These are phyloP conservation scores for Asobara japonica DNA, from an alignment of 1,140 invertebrate genomes.

Conservation along the genomic window DNA sequence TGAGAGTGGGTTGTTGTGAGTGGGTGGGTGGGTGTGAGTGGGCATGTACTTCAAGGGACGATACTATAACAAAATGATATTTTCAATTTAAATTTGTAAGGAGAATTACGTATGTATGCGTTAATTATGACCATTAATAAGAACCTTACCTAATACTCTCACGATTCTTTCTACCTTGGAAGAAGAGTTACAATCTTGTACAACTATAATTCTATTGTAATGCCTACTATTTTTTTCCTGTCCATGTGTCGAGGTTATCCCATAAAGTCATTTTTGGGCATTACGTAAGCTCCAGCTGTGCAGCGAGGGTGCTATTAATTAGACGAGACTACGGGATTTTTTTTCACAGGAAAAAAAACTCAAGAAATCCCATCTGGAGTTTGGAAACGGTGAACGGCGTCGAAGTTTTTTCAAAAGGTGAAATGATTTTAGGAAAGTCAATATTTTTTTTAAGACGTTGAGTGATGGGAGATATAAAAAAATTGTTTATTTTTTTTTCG, in stretches of 20 bases:
- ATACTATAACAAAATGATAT: too few relatives aligned
- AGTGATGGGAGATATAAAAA: neutral
- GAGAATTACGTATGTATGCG: too few relatives aligned
- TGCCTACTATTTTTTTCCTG: neutral
- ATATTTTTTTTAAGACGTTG: neutral
- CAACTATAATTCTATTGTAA: neutral
- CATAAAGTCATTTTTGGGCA: neutral
- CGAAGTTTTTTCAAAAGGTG: neutral
- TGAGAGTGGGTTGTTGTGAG: too few relatives aligned
- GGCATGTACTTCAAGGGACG: too few relatives aligned
- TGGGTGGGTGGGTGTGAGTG: too few relatives aligned
- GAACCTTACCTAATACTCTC: too few relatives aligned
- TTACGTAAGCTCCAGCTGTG: slow-evolving; percentile 11
- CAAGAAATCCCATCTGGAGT: neutral
- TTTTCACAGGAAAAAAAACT: neutral
- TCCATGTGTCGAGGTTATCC: neutral
- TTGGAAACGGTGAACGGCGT: neutral
- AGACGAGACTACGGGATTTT: neutral
- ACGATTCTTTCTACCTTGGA: too few relatives aligned
- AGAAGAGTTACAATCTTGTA: too few relatives aligned
- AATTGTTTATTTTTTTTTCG: too few relatives aligned
- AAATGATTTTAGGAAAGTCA: neutral
- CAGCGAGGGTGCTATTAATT: neutral
- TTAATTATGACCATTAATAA: too few relatives aligned
- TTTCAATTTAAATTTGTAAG: too few relatives aligned